phyloP scores from a whole-genome alignment of 2,888 invertebrate genomes.

The Drosophila neonasuta region DNA sequence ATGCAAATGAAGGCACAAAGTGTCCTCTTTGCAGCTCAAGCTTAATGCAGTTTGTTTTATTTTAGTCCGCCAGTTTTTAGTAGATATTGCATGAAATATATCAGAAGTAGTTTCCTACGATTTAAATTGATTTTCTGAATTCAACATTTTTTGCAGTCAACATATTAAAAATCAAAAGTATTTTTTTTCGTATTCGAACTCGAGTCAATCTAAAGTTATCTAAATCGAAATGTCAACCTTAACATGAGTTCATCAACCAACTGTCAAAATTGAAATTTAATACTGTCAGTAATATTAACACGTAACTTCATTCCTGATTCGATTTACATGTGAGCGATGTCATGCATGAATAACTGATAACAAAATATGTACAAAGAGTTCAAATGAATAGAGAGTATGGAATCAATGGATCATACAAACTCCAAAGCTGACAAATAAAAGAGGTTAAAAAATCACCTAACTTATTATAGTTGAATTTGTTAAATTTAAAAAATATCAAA shows the following conservation, averaged over 20 bases:
- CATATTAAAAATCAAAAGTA: not conserved
- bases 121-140: too few relatives aligned
- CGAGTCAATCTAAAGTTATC: not conserved
- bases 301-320: slow-evolving; percentile 45
- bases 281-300: slow-evolving; percentile 76
- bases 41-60: not conserved
- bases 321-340: slow-evolving; percentile 65
- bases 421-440: not conserved
- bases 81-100: too few relatives aligned
- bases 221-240: slow-evolving; percentile 1
- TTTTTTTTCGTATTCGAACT: not conserved
- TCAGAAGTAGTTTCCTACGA: too few relatives aligned
- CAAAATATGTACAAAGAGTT: slow-evolving; percentile 59
- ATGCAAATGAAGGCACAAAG: slow-evolving; percentile 64
- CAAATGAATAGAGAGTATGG: slow-evolving; percentile 12
- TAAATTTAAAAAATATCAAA: too few relatives aligned
- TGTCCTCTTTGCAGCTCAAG: slow-evolving; percentile 3
- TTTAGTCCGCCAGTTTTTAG: not conserved
- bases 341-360: slow-evolving; percentile 78
- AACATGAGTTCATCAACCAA: slow-evolving; percentile 43
- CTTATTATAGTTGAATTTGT: not conserved
- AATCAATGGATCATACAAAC: not conserved
- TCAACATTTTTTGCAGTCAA: too few relatives aligned
- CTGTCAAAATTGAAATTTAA: slow-evolving; percentile 76
- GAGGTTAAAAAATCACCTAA: not conserved